Conservation (phyloP, 2,797 vertebrate species). For the Lophotriccus pileatus region DNA sequence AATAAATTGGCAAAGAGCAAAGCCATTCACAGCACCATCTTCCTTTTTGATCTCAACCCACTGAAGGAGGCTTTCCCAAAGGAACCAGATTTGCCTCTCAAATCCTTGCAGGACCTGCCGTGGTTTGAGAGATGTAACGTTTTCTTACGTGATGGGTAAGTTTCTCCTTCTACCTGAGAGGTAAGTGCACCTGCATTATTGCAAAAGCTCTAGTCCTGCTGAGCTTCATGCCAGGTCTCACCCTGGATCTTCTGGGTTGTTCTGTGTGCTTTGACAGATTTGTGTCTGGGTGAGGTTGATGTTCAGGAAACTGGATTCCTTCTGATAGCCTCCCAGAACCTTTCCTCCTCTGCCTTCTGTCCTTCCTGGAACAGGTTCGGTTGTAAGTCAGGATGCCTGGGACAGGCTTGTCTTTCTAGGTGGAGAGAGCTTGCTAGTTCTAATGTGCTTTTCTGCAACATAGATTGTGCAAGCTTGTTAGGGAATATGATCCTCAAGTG, state of each 20-base stretch:
- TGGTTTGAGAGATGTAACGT: conserved; percentile 65
- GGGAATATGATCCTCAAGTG: neutral
- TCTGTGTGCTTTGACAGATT: neutral
- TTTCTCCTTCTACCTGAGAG: neutral
- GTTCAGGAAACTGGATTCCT: neutral
- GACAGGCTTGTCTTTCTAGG: neutral
- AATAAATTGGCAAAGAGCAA: neutral
- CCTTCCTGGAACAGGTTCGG: neutral
- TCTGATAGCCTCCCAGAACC: neutral
- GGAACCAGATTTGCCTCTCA: neutral
- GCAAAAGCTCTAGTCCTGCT: neutral
- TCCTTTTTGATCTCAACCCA: conserved; percentile 67
- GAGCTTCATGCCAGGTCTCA: neutral
- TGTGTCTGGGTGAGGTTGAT: neutral
- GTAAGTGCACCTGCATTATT: neutral
- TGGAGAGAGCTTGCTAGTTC: neutral
- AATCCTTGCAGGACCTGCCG: neutral
- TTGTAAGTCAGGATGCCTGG: neutral
- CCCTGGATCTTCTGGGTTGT: neutral
- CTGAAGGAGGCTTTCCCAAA: conserved; percentile 42
- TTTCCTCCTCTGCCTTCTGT: neutral
- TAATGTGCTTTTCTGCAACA: neutral
- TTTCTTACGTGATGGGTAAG: conserved; percentile 66
- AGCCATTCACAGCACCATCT: conserved; percentile 29
- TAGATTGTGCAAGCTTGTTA: neutral